Percentiles rank a stretch among this genome's conserved stretches.
These are phyloP conservation scores for Hyperoodon ampullatus DNA, from an alignment of 2,113 vertebrate species.

Conservation along the genomic window DNA sequence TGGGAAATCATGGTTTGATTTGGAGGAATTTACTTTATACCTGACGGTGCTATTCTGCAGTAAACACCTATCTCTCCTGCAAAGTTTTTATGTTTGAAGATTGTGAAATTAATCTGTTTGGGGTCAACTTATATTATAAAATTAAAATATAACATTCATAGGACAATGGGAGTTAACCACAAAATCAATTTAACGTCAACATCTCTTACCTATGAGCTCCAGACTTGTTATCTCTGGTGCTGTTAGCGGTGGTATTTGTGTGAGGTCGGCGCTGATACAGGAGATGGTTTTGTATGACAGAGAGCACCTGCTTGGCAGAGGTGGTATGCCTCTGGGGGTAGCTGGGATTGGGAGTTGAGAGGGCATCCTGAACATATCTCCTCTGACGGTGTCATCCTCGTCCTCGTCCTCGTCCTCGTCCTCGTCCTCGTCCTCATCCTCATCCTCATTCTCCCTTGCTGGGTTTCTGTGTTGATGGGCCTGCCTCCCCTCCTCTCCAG, in stretches of 20 bases:
- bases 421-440: neutral
- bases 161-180: neutral
- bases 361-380: slow-evolving; percentile 87
- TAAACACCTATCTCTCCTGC: neutral
- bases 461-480: neutral
- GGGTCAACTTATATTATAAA: neutral
- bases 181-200: neutral
- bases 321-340: slow-evolving; percentile 75
- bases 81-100: neutral
- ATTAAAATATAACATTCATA: slow-evolving; percentile 7
- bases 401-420: slow-evolving; percentile 44
- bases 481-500: slow-evolving; percentile 46
- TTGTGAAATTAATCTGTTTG: neutral
- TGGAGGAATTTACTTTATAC: slow-evolving; percentile 8
- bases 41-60: neutral
- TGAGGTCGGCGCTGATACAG: slow-evolving; percentile 89
- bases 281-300: slow-evolving; percentile 90
- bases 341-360: slow-evolving; percentile 69
- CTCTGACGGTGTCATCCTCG: slow-evolving; percentile 82
- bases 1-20: neutral
- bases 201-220: slow-evolving; percentile 92
- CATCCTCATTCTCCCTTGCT: neutral
- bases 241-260: slow-evolving; percentile 90
- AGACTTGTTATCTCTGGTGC: slow-evolving; percentile 91
- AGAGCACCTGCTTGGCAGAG: slow-evolving; percentile 90